A percentile compares a stretch with the other conserved stretches of the same genome.
These are phyloP conservation scores for Pedionomus torquatus DNA, from an alignment of 2,113 vertebrate genomes.

Conservation along the genomic window DNA sequence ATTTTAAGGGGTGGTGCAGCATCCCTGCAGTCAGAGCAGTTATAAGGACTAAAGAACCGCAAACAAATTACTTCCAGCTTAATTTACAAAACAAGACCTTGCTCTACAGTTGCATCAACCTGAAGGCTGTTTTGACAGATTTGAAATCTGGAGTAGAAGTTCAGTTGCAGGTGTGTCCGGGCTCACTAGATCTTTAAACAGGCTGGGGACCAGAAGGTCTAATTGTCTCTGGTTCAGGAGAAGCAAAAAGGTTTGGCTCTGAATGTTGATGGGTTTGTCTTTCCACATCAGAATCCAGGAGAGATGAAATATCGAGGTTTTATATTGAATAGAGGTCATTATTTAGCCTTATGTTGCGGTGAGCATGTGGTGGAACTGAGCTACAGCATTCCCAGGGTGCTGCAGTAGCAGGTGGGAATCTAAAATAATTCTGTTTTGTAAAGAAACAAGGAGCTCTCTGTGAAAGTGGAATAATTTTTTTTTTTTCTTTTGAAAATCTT, in stretches of 20 bases:
- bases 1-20: neutral
- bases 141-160: neutral
- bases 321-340: neutral
- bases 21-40: neutral
- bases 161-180: neutral
- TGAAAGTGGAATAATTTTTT: neutral
- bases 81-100: neutral
- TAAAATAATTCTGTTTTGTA: neutral
- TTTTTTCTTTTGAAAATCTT: neutral
- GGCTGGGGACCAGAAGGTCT: slow-evolving; percentile 17
- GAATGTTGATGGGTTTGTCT: neutral
- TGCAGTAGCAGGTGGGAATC: neutral
- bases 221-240: slow-evolving; percentile 21
- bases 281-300: neutral
- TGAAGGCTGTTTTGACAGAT: neutral
- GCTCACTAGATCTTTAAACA: slow-evolving; percentile 28
- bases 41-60: neutral
- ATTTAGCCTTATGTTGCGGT: neutral
- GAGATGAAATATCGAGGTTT: neutral
- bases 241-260: neutral
- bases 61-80: neutral
- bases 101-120: neutral
- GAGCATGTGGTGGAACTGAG: neutral
- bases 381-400: neutral
- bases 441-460: neutral